Base-by-base conservation (phyloP, 1,140 invertebrate species). In the Ceratosolen solmsi region DNA sequence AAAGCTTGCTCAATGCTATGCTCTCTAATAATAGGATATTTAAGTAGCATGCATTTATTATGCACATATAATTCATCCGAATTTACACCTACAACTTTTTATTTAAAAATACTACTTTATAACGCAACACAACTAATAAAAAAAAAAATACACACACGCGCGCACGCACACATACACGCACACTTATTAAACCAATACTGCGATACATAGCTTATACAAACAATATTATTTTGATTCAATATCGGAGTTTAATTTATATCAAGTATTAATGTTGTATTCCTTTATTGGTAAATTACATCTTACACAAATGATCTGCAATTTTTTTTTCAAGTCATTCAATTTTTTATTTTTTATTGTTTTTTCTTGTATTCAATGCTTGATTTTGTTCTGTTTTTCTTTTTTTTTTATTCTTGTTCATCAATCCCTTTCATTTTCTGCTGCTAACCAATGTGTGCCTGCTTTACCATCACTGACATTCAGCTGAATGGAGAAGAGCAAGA, bases 401-500 rank as follows among this genome's bases (percentile, higher is more conserved):
- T 58, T 68, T 84, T 85, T 51, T 85, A 33, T 84, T 80, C 85
- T 86, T 83, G 84, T 86, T 86, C 51, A 72, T 78, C 71, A 79
- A 79, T 71, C 36, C 73, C 30, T 82, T 86, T 89, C 63, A 84
- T 86, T 89, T 86, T 73, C 86, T 79, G 84, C 86, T 87, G 81
- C 84, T 89, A 86, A 87, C 84, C 85, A 85, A 86, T 88, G 86
- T 82, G 84, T 88, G 84, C 84, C 83, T 87, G 87, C 87, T 89
- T 89, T 88, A 84, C 80, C 83, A 85, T 88, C 84, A 83, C 77
- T 87, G 82, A 84, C 86, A 87, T 89, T 54, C 87, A 91, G 90
- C 88, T 82, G 86, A 90, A 71, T 89, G 90, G 89, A 90, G 87
- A 75, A 85, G 89, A 87, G 41, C 89, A 84, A 87, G 74, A 86